Base-by-base conservation (phyloP, 2,797 vertebrate genomes). In the Valencia hispanica region DNA sequence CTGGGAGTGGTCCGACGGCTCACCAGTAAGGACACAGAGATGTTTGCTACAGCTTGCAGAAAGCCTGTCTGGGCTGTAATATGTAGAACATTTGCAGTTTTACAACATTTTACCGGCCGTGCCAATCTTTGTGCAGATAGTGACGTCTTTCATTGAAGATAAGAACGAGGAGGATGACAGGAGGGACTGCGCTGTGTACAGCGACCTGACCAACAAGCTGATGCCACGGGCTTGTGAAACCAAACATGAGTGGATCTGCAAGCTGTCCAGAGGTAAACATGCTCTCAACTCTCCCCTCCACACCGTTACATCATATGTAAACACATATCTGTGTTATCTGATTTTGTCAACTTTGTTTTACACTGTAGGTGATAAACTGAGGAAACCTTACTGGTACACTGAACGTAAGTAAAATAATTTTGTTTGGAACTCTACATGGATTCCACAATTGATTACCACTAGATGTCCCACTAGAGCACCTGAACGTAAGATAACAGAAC, bases 201-300 rank as follows among this genome's bases (percentile, higher is more conserved):
- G 94, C 17, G 88, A 94, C 83, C 81, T 94, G 91, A 95, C 94
- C 84, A 94, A 94, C 86, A 84, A 91, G 0, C 75, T 99, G 77
- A 89, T 92, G 39, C 95, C 97, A 1, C 94, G 94, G 30, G 92
- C 92, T 27, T 99, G 98, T 81, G 94, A 91, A 70, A 87, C 93
- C 88, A 96, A 96, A 82, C 96, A 93, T 0, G 98, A 99, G 93
- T 99, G 98, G 98, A 96, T 99, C 92, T 99, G 98, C 94, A 97
- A 97, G 91, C 90, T 98, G 77, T 90, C 94, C 76, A 96, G 95
- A 97, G 97, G 98, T 98, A 32, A 79, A 74, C 48, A 1, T 10
- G 12, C 47, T 43, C 14, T 47, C 2, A 25, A 5, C 15, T 20
- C 39, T 25, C 17, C 25, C 30, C 5, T 53, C 0, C 57, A 43